A percentile compares a stretch with the other conserved stretches of the same genome.
phyloP scores from a whole-genome alignment of 2,113 vertebrate species.

The Coryphaenoides rupestris region DNA sequence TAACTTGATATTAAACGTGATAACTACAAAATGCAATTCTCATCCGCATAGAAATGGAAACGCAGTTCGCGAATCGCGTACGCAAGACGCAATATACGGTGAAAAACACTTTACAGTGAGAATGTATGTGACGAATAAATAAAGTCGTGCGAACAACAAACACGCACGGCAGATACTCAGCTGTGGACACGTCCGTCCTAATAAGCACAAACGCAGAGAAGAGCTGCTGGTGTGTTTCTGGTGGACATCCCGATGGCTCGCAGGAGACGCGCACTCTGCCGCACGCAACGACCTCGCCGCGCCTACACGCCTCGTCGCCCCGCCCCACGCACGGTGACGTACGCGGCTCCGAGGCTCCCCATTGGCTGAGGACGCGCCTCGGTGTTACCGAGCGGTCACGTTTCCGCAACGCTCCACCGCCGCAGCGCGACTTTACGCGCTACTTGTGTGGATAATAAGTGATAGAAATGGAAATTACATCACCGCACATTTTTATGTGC shows the following conservation, averaged over 20 bases:
- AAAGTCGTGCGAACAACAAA: background rate
- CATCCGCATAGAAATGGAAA: background rate
- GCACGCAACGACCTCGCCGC: too few relatives aligned
- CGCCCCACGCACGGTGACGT: slow-evolving; percentile 41
- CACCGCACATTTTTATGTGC: too few relatives aligned
- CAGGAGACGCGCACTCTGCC: too few relatives aligned
- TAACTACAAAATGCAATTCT: background rate
- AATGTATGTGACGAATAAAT: too few relatives aligned
- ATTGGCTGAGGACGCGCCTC: slow-evolving; percentile 45
- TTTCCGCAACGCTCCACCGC: slow-evolving; percentile 66
- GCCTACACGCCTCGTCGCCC: slow-evolving; percentile 5
- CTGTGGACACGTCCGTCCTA: background rate
- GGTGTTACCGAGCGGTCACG: slow-evolving; percentile 62
- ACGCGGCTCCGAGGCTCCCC: background rate
- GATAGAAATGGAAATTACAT: too few relatives aligned
- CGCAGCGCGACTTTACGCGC: background rate
- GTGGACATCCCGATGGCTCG: too few relatives aligned
- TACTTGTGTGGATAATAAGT: background rate
- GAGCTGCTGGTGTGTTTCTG: too few relatives aligned
- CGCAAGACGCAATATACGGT: too few relatives aligned
- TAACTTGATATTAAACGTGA: background rate
- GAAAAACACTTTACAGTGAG: too few relatives aligned
- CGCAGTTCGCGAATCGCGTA: background rate
- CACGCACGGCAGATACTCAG: background rate
- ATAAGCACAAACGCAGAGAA: too few relatives aligned